phyloP scores from a whole-genome alignment of 1,140 invertebrate genomes.

The Zaprionus vittiger region DNA sequence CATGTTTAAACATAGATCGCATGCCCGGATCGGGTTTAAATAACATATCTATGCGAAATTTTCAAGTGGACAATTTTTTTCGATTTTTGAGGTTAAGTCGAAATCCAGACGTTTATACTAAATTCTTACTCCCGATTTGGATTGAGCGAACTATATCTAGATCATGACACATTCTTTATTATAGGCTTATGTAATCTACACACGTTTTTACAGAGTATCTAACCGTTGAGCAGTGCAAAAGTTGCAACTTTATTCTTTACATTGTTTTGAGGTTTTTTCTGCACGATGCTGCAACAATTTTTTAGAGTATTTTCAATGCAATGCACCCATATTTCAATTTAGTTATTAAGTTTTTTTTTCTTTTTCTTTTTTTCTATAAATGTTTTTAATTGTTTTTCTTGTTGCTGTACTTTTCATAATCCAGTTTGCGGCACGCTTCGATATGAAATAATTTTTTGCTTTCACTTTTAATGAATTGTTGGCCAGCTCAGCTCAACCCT shows the following conservation, averaged over 20 bases:
- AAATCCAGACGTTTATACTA: too few relatives aligned
- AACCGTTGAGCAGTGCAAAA: neutral
- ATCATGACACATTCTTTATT: too few relatives aligned
- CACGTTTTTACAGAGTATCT: neutral
- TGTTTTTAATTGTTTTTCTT: constrained; percentile 57
- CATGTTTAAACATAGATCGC: too few relatives aligned
- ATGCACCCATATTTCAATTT: constrained; percentile 24
- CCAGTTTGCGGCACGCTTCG: constrained; percentile 66
- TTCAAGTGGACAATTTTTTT: too few relatives aligned
- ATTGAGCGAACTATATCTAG: too few relatives aligned
- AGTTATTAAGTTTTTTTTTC: constrained; percentile 45
- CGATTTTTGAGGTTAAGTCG: too few relatives aligned
- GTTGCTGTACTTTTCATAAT: constrained; percentile 71
- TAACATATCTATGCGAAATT: too few relatives aligned
- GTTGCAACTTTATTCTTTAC: neutral
- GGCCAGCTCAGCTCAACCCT: constrained; percentile 3
- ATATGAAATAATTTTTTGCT: constrained; percentile 82
- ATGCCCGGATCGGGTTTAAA: too few relatives aligned
- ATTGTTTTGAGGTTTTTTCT: neutral
- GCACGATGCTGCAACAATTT: constrained; percentile 4
- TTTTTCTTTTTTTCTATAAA: constrained; percentile 35
- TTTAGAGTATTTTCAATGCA: constrained; percentile 46
- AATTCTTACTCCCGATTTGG: too few relatives aligned
- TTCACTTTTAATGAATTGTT: constrained; percentile 80
- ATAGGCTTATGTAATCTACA: too few relatives aligned